Percentiles rank a stretch among this genome's conserved stretches.
Conservation (phyloP, 2,888 invertebrate species). For the Acanthosepion esculentum region DNA sequence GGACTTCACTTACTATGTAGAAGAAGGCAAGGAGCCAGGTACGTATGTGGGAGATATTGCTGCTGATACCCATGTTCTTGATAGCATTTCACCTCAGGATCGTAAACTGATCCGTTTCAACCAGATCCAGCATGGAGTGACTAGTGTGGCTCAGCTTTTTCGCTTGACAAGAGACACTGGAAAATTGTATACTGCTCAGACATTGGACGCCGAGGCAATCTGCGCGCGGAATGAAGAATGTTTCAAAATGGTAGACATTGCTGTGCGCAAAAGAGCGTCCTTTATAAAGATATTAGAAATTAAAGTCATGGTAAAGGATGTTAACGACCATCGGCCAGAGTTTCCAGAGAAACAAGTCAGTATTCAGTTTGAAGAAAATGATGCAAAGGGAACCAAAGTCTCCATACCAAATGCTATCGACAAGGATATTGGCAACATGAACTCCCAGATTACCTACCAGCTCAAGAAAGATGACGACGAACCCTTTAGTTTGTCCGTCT, state of each 20-base stretch:
- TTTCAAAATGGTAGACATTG: neutral
- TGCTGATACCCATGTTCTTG: neutral
- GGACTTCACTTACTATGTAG: neutral
- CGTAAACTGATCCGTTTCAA: neutral
- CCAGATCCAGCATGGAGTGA: neutral
- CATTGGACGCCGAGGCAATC: neutral
- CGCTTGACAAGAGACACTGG: neutral
- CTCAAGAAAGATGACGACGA: neutral
- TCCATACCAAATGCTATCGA: neutral
- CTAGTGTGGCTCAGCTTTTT: neutral
- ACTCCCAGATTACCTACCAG: neutral
- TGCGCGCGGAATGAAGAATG: neutral
- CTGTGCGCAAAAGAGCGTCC: neutral
- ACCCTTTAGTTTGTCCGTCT: neutral
- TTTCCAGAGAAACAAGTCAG: neutral
- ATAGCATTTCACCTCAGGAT: neutral
- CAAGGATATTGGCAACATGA: neutral
- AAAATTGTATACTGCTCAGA: neutral
- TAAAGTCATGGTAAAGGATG: neutral
- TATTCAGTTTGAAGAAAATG: neutral
- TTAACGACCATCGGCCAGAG: neutral
- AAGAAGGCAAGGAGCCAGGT: slow-evolving; percentile 6
- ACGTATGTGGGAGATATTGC: neutral
- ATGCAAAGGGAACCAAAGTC: neutral
- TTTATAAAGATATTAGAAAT: neutral